Base-by-base conservation (phyloP, 2,888 invertebrate species). In the Pegoplata infirma region DNA sequence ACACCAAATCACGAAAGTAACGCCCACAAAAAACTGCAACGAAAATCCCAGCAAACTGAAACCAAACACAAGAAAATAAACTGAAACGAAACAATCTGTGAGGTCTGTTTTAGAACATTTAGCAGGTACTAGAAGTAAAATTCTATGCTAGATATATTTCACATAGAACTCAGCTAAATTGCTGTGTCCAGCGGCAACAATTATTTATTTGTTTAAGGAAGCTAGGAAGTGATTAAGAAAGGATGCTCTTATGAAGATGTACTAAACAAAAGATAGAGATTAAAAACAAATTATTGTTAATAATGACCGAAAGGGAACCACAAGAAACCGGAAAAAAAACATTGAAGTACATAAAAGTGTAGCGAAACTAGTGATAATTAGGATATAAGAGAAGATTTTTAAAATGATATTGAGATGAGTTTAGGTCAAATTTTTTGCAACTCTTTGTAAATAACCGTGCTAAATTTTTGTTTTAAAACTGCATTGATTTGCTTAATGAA, bases 1-100 rank as follows among this genome's bases (percentile, higher is more conserved):
- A 82, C 82, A 83, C 80, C 81, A 81, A 82, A 80, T 81, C 80
- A 82, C 78, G 78, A 59, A 68, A 25, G 75, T 17, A 63, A 82
- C 83, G 76, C 83, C 82, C 82, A 76, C 80, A 32, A 53, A n/a
- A n/a, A 25, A 73, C 19, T 61, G 53, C 61, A 55, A 23, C 12
- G 19, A 61, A 58, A 74, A 25, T 16, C 16, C 25, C 32, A 61
- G 66, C 17, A 49, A 64, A 53, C 14, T 25, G 36, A 44, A n/a
- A n/a, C n/a, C n/a, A n/a, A n/a, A n/a, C n/a, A n/a, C n/a, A n/a
- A n/a, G n/a, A n/a, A n/a, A 73, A 51, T 23, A 32, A 25, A 23
- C 40, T 7, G 8, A 46, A n/a, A n/a, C n/a, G 49, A 68, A 53
- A 63, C 61, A 46, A 58, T 61, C 21, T 80, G 66, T 77, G 74